Evolutionary conservation across 2,113 vertebrate genomes (phyloP).

Genomic region (Rhegmatorhina hoffmannsi): DNA sequence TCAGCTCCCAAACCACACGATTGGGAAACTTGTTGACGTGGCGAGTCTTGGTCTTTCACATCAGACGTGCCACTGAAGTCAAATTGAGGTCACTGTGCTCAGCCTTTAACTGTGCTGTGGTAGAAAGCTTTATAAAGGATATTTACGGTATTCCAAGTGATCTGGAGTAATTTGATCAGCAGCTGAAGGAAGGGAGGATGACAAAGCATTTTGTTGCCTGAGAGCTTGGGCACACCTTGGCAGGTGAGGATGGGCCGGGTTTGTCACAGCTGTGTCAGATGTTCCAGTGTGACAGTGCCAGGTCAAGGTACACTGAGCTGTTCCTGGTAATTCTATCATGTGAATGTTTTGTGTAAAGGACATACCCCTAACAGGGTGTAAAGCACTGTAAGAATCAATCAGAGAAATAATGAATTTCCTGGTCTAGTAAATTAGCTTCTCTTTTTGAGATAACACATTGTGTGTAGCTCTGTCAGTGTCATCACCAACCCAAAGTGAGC

Average conservation of each 20-base stretch:
- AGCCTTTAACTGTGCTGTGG: neutral
- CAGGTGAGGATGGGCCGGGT: neutral
- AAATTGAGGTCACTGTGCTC: neutral
- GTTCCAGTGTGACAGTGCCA: neutral
- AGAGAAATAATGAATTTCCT: neutral
- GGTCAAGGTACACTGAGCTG: neutral
- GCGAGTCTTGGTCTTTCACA: neutral
- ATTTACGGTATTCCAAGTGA: neutral
- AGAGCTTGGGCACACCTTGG: neutral
- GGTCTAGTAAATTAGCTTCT: neutral
- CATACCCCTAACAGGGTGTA: neutral
- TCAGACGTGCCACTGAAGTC: neutral
- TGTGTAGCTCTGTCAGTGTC: neutral
- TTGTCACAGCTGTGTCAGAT: neutral
- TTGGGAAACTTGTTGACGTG: neutral
- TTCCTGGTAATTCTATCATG: neutral
- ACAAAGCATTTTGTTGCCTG: neutral
- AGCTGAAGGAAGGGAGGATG: neutral
- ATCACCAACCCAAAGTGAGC: neutral
- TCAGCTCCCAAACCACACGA: neutral
- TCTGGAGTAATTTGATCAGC: neutral
- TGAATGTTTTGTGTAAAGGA: neutral
- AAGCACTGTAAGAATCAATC: neutral
- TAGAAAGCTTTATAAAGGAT: neutral
- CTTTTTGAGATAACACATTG: neutral